Conservation (phyloP, 2,797 vertebrate genomes). For the Spheniscus humboldti region DNA sequence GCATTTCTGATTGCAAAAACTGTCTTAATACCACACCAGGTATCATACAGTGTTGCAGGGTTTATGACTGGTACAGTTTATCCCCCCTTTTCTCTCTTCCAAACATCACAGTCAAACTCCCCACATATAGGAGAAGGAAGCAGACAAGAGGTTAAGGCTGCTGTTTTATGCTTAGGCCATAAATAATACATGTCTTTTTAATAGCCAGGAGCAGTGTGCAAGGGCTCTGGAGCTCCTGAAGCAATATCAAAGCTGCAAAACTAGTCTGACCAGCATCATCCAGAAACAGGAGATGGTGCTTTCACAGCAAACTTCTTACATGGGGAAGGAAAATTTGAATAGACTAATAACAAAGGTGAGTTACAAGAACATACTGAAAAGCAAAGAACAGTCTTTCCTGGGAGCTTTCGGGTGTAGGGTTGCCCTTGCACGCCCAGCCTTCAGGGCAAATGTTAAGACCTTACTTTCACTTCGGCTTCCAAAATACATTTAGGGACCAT, state of each 20-base stretch:
- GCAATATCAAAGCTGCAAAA: slow-evolving; percentile 87
- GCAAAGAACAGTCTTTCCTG: not conserved
- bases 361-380: not conserved
- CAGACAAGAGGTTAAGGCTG: not conserved
- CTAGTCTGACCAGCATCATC: slow-evolving; percentile 77
- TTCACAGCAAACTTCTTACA: slow-evolving; percentile 84
- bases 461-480: not conserved
- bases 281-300: slow-evolving; percentile 87
- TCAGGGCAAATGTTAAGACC: not conserved
- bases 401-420: rapidly evolving
- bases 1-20: not conserved
- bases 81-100: not conserved
- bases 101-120: not conserved
- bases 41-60: not conserved
- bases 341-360: slow-evolving; percentile 84
- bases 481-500: not conserved
- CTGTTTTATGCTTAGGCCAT: not conserved
- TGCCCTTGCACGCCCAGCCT: not conserved
- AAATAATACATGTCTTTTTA: slow-evolving; percentile 1
- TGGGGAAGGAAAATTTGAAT: slow-evolving; percentile 92
- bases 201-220: slow-evolving; percentile 85
- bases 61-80: not conserved
- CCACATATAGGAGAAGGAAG: not conserved
- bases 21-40: not conserved
- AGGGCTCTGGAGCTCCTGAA: slow-evolving; percentile 86